These are phyloP conservation scores for Ia io DNA, from an alignment of 2,113 vertebrate species.

Conservation along the genomic window DNA sequence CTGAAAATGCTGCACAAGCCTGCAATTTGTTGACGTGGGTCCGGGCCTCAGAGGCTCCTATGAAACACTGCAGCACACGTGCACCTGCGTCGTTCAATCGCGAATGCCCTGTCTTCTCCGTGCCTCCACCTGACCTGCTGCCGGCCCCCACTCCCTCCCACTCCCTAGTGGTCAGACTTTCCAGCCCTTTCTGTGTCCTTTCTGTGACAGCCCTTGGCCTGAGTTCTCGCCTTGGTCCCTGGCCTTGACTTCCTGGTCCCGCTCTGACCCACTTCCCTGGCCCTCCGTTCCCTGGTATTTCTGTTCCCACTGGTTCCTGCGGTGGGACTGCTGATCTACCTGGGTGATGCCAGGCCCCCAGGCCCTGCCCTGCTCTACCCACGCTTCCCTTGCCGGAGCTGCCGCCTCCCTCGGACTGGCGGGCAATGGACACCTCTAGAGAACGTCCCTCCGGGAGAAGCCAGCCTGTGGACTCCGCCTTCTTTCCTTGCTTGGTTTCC, in stretches of 20 bases:
- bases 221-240: too few relatives aligned
- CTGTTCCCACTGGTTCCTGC: fast-evolving
- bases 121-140: too few relatives aligned
- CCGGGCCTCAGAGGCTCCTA: fast-evolving
- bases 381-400: fast-evolving
- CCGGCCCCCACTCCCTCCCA: fast-evolving
- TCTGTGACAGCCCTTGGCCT: too few relatives aligned
- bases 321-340: background rate
- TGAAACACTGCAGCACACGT: fast-evolving
- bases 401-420: fast-evolving
- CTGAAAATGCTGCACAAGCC: fast-evolving
- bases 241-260: background rate
- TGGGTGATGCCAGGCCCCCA: fast-evolving
- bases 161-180: background rate
- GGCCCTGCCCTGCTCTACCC: fast-evolving
- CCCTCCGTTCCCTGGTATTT: fast-evolving
- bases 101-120: fast-evolving
- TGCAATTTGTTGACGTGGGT: fast-evolving
- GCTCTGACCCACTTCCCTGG: background rate
- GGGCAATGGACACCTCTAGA: fast-evolving
- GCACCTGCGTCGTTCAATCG: fast-evolving
- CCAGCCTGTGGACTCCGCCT: background rate
- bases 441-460: background rate
- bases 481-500: background rate
- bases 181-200: fast-evolving